These are phyloP conservation scores for Rhinolophus ferrumequinum DNA, from an alignment of 2,113 vertebrate species.

Conservation along the genomic window DNA sequence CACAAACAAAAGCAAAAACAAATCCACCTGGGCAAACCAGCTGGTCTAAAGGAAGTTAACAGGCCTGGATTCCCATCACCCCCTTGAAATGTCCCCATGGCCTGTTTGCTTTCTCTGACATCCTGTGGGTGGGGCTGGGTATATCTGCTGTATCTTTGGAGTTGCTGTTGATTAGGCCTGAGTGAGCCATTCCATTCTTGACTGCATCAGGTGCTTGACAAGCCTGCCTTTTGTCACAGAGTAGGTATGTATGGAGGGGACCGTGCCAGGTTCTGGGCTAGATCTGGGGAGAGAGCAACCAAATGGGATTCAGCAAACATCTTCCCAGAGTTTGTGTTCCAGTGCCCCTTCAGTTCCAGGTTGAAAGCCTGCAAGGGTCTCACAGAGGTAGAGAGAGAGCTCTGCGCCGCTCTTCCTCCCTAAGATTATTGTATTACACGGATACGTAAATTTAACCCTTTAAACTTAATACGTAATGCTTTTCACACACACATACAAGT, in stretches of 20 bases:
- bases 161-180: not conserved
- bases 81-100: not conserved
- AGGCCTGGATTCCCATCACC: not conserved
- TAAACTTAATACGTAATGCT: not conserved
- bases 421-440: not conserved
- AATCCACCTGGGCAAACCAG: not conserved
- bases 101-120: constrained; percentile 19
- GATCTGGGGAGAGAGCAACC: not conserved
- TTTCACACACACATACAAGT: not conserved
- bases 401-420: not conserved
- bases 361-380: not conserved
- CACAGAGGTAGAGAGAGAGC: not conserved
- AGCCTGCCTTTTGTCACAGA: not conserved
- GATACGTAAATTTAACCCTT: not conserved
- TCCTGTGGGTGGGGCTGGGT: constrained; percentile 40
- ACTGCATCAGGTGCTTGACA: not conserved
- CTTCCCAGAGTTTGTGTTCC: not conserved
- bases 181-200: constrained; percentile 7
- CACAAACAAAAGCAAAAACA: not conserved
- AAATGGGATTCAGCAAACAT: not conserved
- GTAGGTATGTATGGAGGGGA: not conserved
- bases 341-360: not conserved
- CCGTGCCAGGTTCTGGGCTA: not conserved
- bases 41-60: not conserved
- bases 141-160: not conserved